These are phyloP conservation scores for Simalia tracyae DNA, from an alignment of 2,797 vertebrate species.

Conservation along the genomic window DNA sequence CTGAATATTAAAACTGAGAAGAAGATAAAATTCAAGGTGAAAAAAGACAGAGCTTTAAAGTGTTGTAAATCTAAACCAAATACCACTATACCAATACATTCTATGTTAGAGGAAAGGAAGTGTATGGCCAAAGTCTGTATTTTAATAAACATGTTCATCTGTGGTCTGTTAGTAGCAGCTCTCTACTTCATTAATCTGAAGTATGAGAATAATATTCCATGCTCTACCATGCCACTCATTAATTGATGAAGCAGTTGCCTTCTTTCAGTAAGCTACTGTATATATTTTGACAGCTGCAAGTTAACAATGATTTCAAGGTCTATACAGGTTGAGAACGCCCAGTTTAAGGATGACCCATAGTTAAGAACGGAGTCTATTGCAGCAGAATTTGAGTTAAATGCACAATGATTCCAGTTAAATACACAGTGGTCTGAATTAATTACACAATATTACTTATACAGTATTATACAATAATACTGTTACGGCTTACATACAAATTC, in stretches of 20 bases:
- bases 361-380: no score
- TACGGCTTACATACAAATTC: no score
- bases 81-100: background rate
- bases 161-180: background rate
- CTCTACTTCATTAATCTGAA: background rate
- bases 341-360: no score
- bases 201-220: background rate
- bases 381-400: no score
- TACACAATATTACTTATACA: no score
- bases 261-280: background rate
- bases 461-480: no score
- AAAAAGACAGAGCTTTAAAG: background rate
- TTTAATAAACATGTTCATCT: background rate
- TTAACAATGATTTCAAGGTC: background rate
- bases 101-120: background rate
- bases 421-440: no score
- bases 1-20: background rate
- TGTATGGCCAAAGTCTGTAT: background rate
- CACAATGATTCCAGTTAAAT: no score
- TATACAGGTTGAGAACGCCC: no score
- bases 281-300: background rate
- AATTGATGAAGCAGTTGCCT: background rate
- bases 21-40: background rate
- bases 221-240: background rate
- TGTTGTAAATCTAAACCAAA: background rate